A percentile compares a stretch with the other conserved stretches of the same genome.
phyloP scores from a whole-genome alignment of 2,797 vertebrate species.

The Myiotriccus ornatus region DNA sequence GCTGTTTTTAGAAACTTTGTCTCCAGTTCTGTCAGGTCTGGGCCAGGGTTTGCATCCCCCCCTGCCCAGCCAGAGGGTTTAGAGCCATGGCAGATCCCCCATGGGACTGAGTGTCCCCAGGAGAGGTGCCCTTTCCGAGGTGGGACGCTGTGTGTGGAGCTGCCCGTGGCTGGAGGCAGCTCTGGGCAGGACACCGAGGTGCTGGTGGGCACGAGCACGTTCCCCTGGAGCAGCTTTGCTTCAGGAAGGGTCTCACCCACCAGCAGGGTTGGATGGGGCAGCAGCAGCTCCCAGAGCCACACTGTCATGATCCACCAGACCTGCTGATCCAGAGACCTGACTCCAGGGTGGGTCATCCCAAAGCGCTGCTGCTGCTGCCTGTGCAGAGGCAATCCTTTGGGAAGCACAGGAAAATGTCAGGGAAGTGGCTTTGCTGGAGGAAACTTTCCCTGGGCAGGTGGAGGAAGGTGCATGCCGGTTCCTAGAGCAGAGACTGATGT shows the following conservation, averaged over 20 bases:
- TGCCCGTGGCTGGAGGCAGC: background rate
- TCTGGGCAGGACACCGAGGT: background rate
- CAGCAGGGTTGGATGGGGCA: background rate
- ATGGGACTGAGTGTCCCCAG: background rate
- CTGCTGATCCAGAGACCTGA: background rate
- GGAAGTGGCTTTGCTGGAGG: background rate
- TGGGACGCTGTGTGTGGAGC: background rate
- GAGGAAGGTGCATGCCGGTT: fast-evolving
- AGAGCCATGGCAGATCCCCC: background rate
- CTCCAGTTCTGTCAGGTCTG: background rate
- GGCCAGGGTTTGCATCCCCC: background rate
- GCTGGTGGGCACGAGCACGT: fast-evolving
- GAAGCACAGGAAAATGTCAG: fast-evolving
- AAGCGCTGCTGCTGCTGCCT: background rate
- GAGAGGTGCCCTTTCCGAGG: background rate
- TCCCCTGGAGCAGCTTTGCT: background rate
- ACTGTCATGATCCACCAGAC: background rate
- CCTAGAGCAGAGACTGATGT: background rate
- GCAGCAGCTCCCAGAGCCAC: background rate
- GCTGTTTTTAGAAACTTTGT: background rate
- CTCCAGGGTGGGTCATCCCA: background rate
- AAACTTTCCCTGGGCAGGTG: background rate
- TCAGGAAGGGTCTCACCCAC: background rate
- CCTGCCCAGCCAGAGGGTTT: background rate
- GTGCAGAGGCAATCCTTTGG: fast-evolving